phyloP scores from a whole-genome alignment of 2,888 invertebrate genomes.

The Caenorhabditis sulstoni region DNA sequence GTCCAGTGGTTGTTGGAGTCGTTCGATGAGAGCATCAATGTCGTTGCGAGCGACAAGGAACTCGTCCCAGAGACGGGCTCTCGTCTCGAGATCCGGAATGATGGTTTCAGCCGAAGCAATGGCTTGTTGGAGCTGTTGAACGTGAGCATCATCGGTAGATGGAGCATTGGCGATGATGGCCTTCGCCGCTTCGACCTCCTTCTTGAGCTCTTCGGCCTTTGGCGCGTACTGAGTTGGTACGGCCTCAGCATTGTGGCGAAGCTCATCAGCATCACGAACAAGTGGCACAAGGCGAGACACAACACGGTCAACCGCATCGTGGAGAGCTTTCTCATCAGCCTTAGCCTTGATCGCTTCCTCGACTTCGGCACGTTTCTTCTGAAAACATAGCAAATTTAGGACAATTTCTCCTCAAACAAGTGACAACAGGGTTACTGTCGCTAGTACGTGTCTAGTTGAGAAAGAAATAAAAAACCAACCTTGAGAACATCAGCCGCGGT shows the following conservation, averaged over 20 bases:
- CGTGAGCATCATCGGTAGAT: conserved; percentile 8
- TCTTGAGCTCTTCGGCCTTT: conserved; percentile 55
- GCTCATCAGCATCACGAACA: conserved; percentile 57
- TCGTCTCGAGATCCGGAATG: conserved; percentile 58
- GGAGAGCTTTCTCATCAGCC: conserved; percentile 59
- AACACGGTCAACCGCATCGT: conserved; percentile 56
- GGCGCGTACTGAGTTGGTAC: conserved; percentile 59
- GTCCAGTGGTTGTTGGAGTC: conserved; percentile 54
- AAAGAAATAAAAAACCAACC: conserved; percentile 22
- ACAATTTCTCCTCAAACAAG: not conserved
- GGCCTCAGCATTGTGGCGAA: conserved; percentile 61
- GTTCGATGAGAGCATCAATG: conserved; percentile 46
- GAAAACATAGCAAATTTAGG: conserved; percentile 22
- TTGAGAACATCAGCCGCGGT: conserved; percentile 61
- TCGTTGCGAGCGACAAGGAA: conserved; percentile 69
- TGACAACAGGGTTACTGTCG: no score
- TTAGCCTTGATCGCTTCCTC: conserved; percentile 59
- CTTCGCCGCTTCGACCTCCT: conserved; percentile 39
- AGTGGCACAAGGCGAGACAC: conserved; percentile 57
- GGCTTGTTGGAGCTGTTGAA: conserved; percentile 37
- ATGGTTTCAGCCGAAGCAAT: conserved; percentile 50
- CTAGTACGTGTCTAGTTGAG: no score
- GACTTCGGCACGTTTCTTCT: conserved; percentile 58
- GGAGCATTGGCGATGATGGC: conserved; percentile 13
- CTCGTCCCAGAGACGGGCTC: conserved; percentile 60